These are phyloP conservation scores for Eretmodus cyanostictus DNA, from an alignment of 2,113 vertebrate genomes.

Conservation along the genomic window DNA sequence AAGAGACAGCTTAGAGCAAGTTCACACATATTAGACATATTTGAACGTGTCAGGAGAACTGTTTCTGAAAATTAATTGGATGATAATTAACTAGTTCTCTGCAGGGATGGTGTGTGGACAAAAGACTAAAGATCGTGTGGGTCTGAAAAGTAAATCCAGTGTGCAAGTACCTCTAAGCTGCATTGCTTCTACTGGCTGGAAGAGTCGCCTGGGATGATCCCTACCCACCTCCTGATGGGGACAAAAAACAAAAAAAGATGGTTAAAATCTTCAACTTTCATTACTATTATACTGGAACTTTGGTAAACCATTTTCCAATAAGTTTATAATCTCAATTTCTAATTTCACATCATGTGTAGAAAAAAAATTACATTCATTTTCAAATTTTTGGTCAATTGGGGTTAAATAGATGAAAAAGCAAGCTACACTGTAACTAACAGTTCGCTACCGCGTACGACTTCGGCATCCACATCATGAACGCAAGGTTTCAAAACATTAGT, in stretches of 20 bases:
- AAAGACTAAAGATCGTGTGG: background rate
- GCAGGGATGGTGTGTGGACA: background rate
- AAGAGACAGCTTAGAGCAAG: background rate
- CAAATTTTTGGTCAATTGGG: background rate
- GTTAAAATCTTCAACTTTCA: background rate
- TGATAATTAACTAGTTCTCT: background rate
- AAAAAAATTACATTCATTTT: background rate
- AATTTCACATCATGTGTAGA: background rate
- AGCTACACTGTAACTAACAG: background rate
- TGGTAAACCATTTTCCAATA: background rate
- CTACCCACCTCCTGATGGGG: background rate
- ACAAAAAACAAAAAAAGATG: background rate
- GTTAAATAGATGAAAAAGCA: background rate
- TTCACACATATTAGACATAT: background rate
- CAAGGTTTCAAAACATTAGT: background rate
- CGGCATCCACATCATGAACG: background rate
- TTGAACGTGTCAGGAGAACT: background rate
- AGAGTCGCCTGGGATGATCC: background rate
- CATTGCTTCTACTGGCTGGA: background rate
- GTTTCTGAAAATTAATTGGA: background rate
- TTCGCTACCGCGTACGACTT: rapidly evolving
- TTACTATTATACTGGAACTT: background rate
- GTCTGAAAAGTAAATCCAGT: background rate
- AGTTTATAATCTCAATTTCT: background rate
- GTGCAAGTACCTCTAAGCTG: background rate